These are phyloP conservation scores for Pterophyllum scalare DNA, from an alignment of 2,113 vertebrate species.

Conservation along the genomic window DNA sequence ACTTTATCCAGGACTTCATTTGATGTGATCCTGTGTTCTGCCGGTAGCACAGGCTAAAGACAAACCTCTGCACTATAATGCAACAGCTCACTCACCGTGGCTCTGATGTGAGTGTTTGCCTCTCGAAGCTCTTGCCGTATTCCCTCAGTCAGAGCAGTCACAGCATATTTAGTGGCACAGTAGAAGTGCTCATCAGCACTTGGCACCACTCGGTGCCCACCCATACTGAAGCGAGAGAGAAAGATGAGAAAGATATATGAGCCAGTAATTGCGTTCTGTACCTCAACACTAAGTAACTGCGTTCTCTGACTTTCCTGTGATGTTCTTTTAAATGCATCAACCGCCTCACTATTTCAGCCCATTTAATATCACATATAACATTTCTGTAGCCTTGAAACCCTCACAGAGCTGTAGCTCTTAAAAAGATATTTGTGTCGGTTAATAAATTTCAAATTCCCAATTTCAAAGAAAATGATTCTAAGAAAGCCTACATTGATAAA, in stretches of 20 bases:
- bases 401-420: not conserved
- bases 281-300: not conserved
- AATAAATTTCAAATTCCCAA: not conserved
- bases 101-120: slow-evolving; percentile 91
- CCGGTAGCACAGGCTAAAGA: not conserved
- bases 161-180: slow-evolving; percentile 93
- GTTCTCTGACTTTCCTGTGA: not conserved
- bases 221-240: slow-evolving; percentile 83
- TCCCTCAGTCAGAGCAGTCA: slow-evolving; percentile 93
- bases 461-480: not conserved
- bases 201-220: slow-evolving; percentile 86
- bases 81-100: slow-evolving; percentile 84
- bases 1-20: too few relatives aligned
- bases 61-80: not conserved
- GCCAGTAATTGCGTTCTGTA: not conserved
- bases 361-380: not conserved
- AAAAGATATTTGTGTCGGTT: not conserved
- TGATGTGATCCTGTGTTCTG: not conserved
- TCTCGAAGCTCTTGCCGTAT: slow-evolving; percentile 92
- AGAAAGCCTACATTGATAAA: not conserved
- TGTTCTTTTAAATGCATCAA: not conserved
- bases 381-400: not conserved
- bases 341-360: not conserved
- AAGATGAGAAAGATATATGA: not conserved
- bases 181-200: slow-evolving; percentile 90